Percentiles rank a stretch among this genome's conserved stretches.
These are phyloP conservation scores for Dasyprocta punctata DNA, from an alignment of 2,113 vertebrate species.

Conservation along the genomic window DNA sequence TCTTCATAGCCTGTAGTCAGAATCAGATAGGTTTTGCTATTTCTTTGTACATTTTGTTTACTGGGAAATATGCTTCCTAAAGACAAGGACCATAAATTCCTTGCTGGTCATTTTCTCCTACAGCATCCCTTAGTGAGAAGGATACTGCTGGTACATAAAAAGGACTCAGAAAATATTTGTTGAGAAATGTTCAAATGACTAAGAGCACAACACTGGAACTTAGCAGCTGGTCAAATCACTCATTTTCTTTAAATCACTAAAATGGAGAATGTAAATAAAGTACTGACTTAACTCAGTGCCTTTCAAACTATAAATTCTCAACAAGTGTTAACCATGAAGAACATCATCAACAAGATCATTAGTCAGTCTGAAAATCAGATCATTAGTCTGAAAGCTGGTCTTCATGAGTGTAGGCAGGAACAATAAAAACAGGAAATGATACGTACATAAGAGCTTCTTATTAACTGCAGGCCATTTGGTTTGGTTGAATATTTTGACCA, in stretches of 20 bases:
- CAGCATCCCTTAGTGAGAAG: not conserved
- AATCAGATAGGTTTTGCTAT: not conserved
- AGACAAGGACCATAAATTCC: not conserved
- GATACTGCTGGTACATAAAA: not conserved
- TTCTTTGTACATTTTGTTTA: not conserved
- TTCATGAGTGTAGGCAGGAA: not conserved
- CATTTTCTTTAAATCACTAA: not conserved
- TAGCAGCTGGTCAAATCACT: not conserved
- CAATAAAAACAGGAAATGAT: not conserved
- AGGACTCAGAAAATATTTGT: not conserved
- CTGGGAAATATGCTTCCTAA: not conserved
- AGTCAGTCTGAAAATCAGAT: not conserved
- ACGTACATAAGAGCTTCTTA: not conserved
- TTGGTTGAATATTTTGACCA: not conserved
- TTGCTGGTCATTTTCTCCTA: not conserved
- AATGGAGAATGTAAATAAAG: not conserved
- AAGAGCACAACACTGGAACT: not conserved
- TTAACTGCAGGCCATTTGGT: not conserved
- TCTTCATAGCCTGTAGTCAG: not conserved
- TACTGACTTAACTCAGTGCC: not conserved
- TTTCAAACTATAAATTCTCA: not conserved
- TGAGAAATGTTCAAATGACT: not conserved
- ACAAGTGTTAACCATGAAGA: not conserved
- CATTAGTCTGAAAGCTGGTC: not conserved
- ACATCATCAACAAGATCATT: not conserved